These are phyloP conservation scores for Chiloscyllium punctatum DNA, from an alignment of 2,797 vertebrate genomes.

Conservation along the genomic window DNA sequence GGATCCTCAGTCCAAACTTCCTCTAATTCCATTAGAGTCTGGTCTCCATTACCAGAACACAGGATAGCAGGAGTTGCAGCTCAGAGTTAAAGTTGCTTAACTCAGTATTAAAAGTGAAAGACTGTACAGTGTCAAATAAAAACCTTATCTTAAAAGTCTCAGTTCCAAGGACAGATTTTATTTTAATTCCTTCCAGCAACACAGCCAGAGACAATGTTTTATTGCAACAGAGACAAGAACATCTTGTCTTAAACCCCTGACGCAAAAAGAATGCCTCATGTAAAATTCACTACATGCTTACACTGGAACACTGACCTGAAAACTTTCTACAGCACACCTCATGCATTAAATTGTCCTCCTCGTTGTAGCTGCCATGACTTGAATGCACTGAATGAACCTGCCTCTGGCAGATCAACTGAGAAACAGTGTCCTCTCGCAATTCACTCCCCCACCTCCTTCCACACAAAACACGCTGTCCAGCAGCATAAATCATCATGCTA, in stretches of 20 bases:
- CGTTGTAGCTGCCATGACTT: background rate
- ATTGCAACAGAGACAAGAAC: conserved; percentile 1
- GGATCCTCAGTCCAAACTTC: background rate
- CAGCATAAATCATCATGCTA: background rate
- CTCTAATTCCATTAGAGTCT: background rate
- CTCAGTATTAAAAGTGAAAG: background rate
- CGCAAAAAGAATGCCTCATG: background rate
- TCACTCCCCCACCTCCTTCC: background rate
- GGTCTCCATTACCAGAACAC: background rate
- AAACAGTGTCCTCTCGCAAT: background rate
- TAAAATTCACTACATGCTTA: background rate
- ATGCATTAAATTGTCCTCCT: background rate
- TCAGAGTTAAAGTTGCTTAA: background rate
- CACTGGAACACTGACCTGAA: background rate
- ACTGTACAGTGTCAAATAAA: background rate
- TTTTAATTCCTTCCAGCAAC: background rate
- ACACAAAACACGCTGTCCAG: background rate
- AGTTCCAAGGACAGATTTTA: background rate
- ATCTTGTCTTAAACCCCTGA: background rate
- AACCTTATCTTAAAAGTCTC: background rate
- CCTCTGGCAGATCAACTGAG: background rate
- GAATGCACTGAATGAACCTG: background rate
- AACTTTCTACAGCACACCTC: background rate
- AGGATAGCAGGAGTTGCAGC: background rate
- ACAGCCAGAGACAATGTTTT: background rate